These are phyloP conservation scores for Lasioglossum villosulum DNA, from an alignment of 2,888 invertebrate genomes.

Conservation along the genomic window DNA sequence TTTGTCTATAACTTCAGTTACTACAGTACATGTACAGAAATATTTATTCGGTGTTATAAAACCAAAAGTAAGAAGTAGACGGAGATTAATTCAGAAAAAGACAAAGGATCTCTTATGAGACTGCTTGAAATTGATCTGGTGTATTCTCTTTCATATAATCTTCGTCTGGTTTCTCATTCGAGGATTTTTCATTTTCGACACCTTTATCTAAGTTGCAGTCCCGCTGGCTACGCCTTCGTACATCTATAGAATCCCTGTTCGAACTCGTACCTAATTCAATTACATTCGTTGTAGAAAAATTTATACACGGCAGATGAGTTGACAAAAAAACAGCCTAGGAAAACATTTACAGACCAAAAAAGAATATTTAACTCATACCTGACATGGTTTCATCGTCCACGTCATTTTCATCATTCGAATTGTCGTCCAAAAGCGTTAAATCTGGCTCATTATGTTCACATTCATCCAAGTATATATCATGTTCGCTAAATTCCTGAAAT, in stretches of 20 bases:
- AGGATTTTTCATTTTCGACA: slow-evolving; percentile 68
- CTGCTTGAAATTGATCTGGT: slow-evolving; percentile 57
- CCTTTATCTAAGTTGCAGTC: slow-evolving; percentile 66
- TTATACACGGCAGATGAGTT: slow-evolving; percentile 7
- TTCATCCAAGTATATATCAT: slow-evolving; percentile 88
- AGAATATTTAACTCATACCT: slow-evolving; percentile 85
- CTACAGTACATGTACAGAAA: slow-evolving; percentile 24
- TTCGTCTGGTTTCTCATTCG: slow-evolving; percentile 71
- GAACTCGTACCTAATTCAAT: slow-evolving; percentile 72
- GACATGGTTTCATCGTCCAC: slow-evolving; percentile 95
- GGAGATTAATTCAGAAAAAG: slow-evolving; percentile 20
- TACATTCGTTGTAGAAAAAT: slow-evolving; percentile 15
- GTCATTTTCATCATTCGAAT: slow-evolving; percentile 93
- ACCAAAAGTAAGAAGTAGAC: slow-evolving; percentile 30
- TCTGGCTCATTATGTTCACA: slow-evolving; percentile 85
- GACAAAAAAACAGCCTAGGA: background rate
- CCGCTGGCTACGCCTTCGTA: slow-evolving; percentile 56
- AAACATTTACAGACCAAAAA: background rate
- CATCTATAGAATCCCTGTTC: slow-evolving; percentile 68
- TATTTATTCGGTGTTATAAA: slow-evolving; percentile 51
- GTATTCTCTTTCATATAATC: slow-evolving; percentile 59
- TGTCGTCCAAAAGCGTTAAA: slow-evolving; percentile 87
- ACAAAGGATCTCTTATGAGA: slow-evolving; percentile 40
- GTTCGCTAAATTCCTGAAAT: slow-evolving; percentile 87
- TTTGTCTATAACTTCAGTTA: slow-evolving; percentile 30